Percentiles rank a stretch among this genome's conserved stretches.
Evolutionary conservation across 2,888 invertebrate genomes (phyloP).

Genomic region (Rhimphoctona megacephalus): DNA sequence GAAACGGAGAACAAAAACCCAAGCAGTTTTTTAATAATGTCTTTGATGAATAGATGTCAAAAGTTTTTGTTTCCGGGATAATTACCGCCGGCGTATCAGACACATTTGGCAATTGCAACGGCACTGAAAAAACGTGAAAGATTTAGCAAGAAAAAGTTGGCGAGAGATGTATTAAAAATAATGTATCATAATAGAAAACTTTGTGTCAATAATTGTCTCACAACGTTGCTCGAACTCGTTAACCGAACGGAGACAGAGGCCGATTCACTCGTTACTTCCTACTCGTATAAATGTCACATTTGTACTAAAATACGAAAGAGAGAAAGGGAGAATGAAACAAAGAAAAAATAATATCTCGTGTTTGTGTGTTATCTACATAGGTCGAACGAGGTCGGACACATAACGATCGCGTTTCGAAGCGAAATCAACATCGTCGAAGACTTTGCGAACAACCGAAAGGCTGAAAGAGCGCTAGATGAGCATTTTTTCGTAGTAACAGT

Average conservation of each 20-base stretch:
- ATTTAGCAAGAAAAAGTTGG: background rate
- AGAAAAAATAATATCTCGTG: constrained; percentile 15
- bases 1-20: background rate
- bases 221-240: background rate
- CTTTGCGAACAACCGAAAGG: background rate
- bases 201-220: background rate
- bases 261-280: constrained; percentile 1
- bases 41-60: background rate
- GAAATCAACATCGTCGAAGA: background rate
- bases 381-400: constrained; percentile 3
- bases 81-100: background rate
- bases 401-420: background rate
- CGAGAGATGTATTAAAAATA: background rate
- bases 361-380: constrained; percentile 28
- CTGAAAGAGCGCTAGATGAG: background rate
- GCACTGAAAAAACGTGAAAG: background rate
- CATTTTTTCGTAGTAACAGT: background rate
- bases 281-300: constrained; percentile 13
- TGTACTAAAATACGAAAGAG: constrained; percentile 5
- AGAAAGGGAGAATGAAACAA: background rate
- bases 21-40: background rate
- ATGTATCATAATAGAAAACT: background rate
- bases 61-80: background rate
- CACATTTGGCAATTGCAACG: background rate
- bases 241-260: constrained; percentile 1